Conservation (phyloP, 1,140 invertebrate species). For the Ostrea edulis region DNA sequence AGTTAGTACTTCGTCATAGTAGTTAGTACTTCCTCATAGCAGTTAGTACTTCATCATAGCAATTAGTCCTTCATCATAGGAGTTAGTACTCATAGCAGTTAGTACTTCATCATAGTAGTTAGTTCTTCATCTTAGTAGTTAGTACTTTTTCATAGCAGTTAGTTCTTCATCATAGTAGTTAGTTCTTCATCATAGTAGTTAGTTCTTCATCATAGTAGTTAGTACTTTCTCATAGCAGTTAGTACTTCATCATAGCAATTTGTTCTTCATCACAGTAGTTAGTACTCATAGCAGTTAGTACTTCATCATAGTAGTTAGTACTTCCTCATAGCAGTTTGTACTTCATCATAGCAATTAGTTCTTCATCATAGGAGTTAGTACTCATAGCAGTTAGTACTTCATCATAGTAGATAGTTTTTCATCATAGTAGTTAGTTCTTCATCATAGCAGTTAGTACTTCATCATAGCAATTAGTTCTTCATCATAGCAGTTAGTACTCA, state of each 20-base stretch:
- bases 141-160: constrained; percentile 51
- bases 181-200: constrained; percentile 50
- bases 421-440: constrained; percentile 57
- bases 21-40: constrained; percentile 51
- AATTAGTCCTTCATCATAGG: too few species aligned
- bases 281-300: too few species aligned
- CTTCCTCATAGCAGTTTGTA: too few species aligned
- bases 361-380: too few species aligned
- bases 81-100: too few species aligned
- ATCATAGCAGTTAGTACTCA: constrained; percentile 59
- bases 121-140: too few species aligned
- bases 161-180: constrained; percentile 50
- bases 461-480: too few species aligned
- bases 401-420: too few species aligned
- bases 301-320: too few species aligned
- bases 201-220: constrained; percentile 50
- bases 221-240: constrained; percentile 51
- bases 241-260: background rate
- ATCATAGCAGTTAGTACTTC: constrained; percentile 52
- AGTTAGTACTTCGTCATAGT: constrained; percentile 50
- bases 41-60: constrained; percentile 50
- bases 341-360: constrained; percentile 51
- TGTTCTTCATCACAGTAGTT: too few species aligned
- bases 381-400: constrained; percentile 58
- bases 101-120: background rate